Conservation (phyloP, 2,888 invertebrate genomes). For the Drosophila bunnanda region DNA sequence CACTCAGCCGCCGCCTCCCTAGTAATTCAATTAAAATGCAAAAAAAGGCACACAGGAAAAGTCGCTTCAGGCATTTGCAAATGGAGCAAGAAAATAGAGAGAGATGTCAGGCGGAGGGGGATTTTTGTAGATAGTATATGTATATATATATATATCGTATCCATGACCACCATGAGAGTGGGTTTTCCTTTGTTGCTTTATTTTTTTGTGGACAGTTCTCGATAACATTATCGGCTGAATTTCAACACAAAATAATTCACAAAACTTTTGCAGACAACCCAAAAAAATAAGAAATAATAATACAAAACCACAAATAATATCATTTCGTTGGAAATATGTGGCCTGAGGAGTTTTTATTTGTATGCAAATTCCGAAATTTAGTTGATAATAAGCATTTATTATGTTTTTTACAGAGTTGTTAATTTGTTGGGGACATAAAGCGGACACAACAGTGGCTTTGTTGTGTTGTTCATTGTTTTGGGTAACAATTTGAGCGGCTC, state of each 20-base stretch:
- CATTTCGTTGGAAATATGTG: constrained; percentile 20
- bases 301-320: background rate
- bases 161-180: constrained; percentile 39
- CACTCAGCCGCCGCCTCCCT: constrained; percentile 26
- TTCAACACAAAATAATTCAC: constrained; percentile 32
- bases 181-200: constrained; percentile 3
- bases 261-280: constrained; percentile 15
- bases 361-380: constrained; percentile 9
- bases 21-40: constrained; percentile 77
- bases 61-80: constrained; percentile 50
- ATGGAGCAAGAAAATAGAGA: constrained; percentile 55
- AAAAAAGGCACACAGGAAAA: constrained; percentile 43
- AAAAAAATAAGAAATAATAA: constrained; percentile 3
- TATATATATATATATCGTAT: constrained; percentile 4
- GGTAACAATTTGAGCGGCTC: constrained; percentile 11
- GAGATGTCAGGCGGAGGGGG: constrained; percentile 3
- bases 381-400: constrained; percentile 30
- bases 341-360: constrained; percentile 17
- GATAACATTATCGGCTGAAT: constrained; percentile 38
- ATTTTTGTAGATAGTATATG: too few relatives aligned
- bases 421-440: constrained; percentile 18
- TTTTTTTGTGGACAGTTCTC: constrained; percentile 25
- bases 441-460: constrained; percentile 12
- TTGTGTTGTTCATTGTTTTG: background rate
- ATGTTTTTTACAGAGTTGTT: constrained; percentile 21